Evolutionary conservation across 1,140 invertebrate species (phyloP).

Genomic region (Drosophila orosa): DNA sequence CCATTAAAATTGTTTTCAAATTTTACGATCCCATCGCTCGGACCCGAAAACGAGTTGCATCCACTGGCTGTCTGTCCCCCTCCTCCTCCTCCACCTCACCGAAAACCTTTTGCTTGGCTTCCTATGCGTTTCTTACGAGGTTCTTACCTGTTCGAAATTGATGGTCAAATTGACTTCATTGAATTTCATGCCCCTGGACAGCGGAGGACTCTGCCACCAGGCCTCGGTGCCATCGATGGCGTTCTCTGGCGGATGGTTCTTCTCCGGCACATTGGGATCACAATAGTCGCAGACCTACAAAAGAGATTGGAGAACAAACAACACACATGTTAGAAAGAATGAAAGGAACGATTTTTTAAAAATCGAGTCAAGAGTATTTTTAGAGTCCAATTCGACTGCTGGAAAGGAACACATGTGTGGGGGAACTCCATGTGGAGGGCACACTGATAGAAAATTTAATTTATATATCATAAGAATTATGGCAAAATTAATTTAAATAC

Average conservation of each 20-base stretch:
- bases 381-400: slow-evolving; percentile 55
- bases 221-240: slow-evolving; percentile 97
- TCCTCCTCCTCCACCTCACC: not conserved
- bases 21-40: slow-evolving; percentile 64
- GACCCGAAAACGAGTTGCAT: slow-evolving; percentile 62
- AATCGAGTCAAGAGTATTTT: slow-evolving; percentile 58
- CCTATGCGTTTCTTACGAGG: slow-evolving; percentile 27
- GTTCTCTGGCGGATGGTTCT: slow-evolving; percentile 93
- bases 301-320: slow-evolving; percentile 7
- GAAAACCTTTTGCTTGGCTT: slow-evolving; percentile 13
- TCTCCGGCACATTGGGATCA: slow-evolving; percentile 89
- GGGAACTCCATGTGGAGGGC: slow-evolving; percentile 29
- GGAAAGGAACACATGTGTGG: slow-evolving; percentile 57
- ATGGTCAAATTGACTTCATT: slow-evolving; percentile 99
- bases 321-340: slow-evolving; percentile 38
- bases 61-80: slow-evolving; percentile 10
- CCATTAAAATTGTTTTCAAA: slow-evolving; percentile 76
- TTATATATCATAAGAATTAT: not conserved
- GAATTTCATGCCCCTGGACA: slow-evolving; percentile 98
- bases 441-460: slow-evolving; percentile 19
- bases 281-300: slow-evolving; percentile 96
- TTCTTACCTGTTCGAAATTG: slow-evolving; percentile 95
- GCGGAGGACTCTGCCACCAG: slow-evolving; percentile 99
- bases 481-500: not conserved
- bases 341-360: slow-evolving; percentile 4